phyloP scores from a whole-genome alignment of 1,140 invertebrate genomes.

The Macrobrachium rosenbergii region DNA sequence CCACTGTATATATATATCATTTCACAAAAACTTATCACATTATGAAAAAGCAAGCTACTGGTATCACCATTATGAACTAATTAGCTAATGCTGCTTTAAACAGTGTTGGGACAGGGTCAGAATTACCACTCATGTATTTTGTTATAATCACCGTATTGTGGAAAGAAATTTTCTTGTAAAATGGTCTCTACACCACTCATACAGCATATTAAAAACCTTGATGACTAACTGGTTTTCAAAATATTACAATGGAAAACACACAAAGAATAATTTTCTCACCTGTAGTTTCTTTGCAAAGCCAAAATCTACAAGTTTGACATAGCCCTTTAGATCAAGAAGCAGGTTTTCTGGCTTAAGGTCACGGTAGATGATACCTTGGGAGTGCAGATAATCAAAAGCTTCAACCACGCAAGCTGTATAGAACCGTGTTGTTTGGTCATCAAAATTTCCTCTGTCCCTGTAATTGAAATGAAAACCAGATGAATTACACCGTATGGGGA shows the following conservation, averaged over 20 bases:
- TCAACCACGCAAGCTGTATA: slow-evolving; percentile 92
- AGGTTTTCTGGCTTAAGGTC: slow-evolving; percentile 97
- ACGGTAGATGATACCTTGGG: slow-evolving; percentile 88
- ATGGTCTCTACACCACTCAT: too few relatives aligned
- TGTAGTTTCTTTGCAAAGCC: slow-evolving; percentile 67
- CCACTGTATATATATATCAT: too few relatives aligned
- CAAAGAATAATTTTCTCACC: slow-evolving; percentile 41
- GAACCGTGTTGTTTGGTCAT: slow-evolving; percentile 88
- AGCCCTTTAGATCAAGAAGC: slow-evolving; percentile 87
- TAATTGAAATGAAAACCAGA: slow-evolving; percentile 40
- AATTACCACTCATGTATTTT: too few relatives aligned
- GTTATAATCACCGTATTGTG: too few relatives aligned
- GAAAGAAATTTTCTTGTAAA: too few relatives aligned
- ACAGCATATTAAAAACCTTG: too few relatives aligned
- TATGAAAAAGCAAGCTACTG: too few relatives aligned
- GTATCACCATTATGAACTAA: too few relatives aligned
- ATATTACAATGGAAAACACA: neutral
- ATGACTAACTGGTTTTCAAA: too few relatives aligned
- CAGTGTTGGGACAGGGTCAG: too few relatives aligned
- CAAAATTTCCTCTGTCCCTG: slow-evolving; percentile 82
- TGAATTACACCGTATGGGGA: neutral
- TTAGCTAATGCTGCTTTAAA: too few relatives aligned
- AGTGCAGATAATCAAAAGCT: slow-evolving; percentile 91
- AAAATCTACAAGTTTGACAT: slow-evolving; percentile 86
- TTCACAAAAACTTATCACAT: too few relatives aligned